These are phyloP conservation scores for Hetaerina americana DNA, from an alignment of 1,140 invertebrate genomes.

Conservation along the genomic window DNA sequence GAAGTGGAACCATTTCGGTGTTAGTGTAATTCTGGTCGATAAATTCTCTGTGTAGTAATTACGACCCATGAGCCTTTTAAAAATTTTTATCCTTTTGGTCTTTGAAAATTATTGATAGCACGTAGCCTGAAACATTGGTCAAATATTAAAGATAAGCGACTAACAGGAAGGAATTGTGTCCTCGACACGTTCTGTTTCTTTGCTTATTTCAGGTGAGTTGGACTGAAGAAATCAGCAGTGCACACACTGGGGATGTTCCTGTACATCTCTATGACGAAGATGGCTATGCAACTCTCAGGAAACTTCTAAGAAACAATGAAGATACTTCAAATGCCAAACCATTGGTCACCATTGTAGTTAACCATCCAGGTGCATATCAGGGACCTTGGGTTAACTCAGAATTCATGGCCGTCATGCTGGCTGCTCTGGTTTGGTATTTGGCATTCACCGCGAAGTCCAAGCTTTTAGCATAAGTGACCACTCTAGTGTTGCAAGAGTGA, in stretches of 20 bases:
- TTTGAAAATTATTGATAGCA: no score
- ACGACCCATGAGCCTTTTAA: no score
- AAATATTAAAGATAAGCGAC: no score
- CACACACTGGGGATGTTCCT: constrained; percentile 60
- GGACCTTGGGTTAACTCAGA: constrained; percentile 89
- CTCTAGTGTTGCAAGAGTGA: no score
- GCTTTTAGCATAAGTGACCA: constrained; percentile 37
- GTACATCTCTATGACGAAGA: constrained; percentile 85
- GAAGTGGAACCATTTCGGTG: no score
- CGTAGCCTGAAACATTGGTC: no score
- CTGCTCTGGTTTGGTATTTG: constrained; percentile 69
- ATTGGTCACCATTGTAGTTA: constrained; percentile 57
- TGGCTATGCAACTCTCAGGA: constrained; percentile 67
- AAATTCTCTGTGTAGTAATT: no score
- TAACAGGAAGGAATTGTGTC: no score
- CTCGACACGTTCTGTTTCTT: no score
- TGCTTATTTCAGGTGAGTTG: constrained; percentile 66
- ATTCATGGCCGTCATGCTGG: constrained; percentile 65
- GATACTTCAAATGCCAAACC: constrained; percentile 51
- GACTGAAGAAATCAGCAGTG: constrained; percentile 72
- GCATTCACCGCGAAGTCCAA: constrained; percentile 74
- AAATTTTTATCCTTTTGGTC: no score
- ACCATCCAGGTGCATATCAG: constrained; percentile 75
- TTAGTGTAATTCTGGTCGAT: no score
- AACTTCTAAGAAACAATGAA: constrained; percentile 54